These are phyloP conservation scores for Felis chaus DNA, from an alignment of 2,113 vertebrate genomes.

Conservation along the genomic window DNA sequence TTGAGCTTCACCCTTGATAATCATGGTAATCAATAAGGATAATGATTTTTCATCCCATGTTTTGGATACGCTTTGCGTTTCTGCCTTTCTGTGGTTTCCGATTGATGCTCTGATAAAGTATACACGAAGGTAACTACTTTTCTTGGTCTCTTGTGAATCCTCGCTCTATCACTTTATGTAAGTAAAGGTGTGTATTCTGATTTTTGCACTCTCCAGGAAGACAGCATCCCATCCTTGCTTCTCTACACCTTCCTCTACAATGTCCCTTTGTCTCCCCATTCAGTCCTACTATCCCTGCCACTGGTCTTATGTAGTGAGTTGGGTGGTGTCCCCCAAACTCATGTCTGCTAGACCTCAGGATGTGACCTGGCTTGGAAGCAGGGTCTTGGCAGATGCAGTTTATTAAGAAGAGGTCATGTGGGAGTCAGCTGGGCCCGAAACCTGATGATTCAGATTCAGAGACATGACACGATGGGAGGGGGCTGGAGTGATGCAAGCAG, in stretches of 20 bases:
- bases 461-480: not conserved
- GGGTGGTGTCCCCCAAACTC: not conserved
- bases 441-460: not conserved
- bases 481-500: not conserved
- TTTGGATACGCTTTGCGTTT: not conserved
- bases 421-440: not conserved
- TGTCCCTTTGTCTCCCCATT: no score
- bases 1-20: not conserved
- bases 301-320: not conserved
- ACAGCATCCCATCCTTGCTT: no score
- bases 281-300: not conserved
- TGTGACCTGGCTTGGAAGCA: not conserved
- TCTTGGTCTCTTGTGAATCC: not conserved
- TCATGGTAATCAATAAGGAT: no score
- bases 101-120: not conserved
- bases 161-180: not conserved
- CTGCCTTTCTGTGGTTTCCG: not conserved
- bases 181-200: not conserved
- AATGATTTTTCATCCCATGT: not conserved
- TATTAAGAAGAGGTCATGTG: not conserved
- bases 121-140: accelerated
- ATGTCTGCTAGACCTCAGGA: not conserved
- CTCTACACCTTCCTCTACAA: accelerated
- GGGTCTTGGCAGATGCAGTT: not conserved
- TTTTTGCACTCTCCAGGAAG: not conserved